A percentile compares a stretch with the other conserved stretches of the same genome.
Evolutionary conservation across 2,888 invertebrate species (phyloP).

Genomic region (Chloromyia formosa): DNA sequence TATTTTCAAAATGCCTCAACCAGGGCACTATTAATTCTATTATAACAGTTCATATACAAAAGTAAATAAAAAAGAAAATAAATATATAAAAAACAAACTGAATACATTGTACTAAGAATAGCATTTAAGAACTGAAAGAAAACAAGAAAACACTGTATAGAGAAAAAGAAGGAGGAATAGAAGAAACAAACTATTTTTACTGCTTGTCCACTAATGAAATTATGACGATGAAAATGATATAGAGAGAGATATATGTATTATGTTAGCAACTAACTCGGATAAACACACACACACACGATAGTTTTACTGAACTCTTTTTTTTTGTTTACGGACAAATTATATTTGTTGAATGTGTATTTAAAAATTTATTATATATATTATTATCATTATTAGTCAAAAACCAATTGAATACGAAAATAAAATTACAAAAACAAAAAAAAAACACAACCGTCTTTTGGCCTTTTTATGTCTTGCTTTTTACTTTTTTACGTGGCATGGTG

Average conservation of each 20-base stretch:
- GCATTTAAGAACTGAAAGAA: slow-evolving; percentile 24
- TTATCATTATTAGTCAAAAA: slow-evolving; percentile 9
- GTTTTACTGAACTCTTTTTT: neutral
- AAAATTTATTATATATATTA: neutral
- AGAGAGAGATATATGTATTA: slow-evolving; percentile 26
- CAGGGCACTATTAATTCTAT: too few relatives aligned
- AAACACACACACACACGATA: slow-evolving; percentile 6
- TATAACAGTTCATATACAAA: too few relatives aligned
- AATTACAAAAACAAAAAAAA: slow-evolving; percentile 22
- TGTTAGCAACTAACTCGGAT: slow-evolving; percentile 4
- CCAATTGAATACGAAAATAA: slow-evolving; percentile 11
- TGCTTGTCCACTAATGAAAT: slow-evolving; percentile 22
- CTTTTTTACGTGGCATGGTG: too few relatives aligned
- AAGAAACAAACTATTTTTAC: slow-evolving; percentile 27
- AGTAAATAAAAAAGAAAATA: too few relatives aligned
- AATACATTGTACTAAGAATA: slow-evolving; percentile 13
- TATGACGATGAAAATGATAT: neutral
- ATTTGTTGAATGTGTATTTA: slow-evolving; percentile 21
- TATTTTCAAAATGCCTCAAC: too few relatives aligned
- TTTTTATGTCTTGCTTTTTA: too few relatives aligned
- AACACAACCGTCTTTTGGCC: too few relatives aligned
- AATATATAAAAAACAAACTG: neutral
- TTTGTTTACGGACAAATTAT: slow-evolving; percentile 25
- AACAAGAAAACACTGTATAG: neutral
- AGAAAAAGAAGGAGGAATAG: neutral